These are phyloP conservation scores for Octopus sinensis DNA, from an alignment of 1,140 invertebrate genomes.

Conservation along the genomic window DNA sequence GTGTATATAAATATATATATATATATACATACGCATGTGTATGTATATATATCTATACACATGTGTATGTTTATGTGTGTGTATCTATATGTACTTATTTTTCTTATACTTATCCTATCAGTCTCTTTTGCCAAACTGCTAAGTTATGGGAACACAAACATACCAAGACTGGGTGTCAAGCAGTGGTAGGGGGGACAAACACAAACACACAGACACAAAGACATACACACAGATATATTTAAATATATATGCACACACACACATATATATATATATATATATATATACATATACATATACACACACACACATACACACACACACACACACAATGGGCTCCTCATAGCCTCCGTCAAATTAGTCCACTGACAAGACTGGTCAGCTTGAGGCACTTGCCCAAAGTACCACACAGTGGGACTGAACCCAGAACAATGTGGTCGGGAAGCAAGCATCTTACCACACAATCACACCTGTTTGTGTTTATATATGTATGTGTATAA, in stretches of 20 bases:
- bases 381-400: no score
- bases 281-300: background rate
- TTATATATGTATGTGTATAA: no score
- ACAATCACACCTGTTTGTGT: no score
- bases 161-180: background rate
- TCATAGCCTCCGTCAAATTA: no score
- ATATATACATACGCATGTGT: background rate
- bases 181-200: background rate
- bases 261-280: background rate
- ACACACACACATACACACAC: background rate
- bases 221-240: background rate
- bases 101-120: no score
- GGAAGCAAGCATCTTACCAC: no score
- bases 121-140: no score
- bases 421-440: no score
- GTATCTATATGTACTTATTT: background rate
- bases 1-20: background rate
- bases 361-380: no score
- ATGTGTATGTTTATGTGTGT: background rate
- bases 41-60: background rate
- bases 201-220: background rate
- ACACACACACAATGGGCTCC: no score
- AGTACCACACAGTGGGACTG: no score
- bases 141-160: no score
- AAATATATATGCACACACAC: background rate